Percentiles rank a stretch among this genome's conserved stretches.
Conservation (phyloP, 2,888 invertebrate genomes). For the Xylota sylvarum region DNA sequence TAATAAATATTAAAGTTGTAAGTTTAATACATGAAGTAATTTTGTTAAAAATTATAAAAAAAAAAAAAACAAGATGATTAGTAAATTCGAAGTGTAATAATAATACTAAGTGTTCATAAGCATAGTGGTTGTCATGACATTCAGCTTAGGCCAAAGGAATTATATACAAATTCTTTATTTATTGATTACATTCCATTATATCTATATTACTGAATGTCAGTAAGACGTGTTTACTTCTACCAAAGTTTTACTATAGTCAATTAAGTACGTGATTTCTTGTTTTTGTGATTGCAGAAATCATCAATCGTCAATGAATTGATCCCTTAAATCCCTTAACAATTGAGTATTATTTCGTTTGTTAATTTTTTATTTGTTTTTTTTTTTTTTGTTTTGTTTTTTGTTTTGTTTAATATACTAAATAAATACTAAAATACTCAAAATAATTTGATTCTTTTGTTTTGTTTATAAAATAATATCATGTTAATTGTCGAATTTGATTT, state of each 20-base stretch:
- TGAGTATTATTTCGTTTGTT: slow-evolving; percentile 71
- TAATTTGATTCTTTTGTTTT: slow-evolving; percentile 61
- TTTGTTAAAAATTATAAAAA: slow-evolving; percentile 67
- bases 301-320: slow-evolving; percentile 69
- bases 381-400: slow-evolving; percentile 25
- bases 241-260: slow-evolving; percentile 72
- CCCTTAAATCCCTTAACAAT: slow-evolving; percentile 69
- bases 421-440: slow-evolving; percentile 75
- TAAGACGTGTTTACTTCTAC: slow-evolving; percentile 74
- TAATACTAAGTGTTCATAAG: slow-evolving; percentile 77
- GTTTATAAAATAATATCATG: slow-evolving; percentile 70
- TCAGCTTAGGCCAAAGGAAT: slow-evolving; percentile 75
- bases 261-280: slow-evolving; percentile 75
- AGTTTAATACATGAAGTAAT: slow-evolving; percentile 73
- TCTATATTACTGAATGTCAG: slow-evolving; percentile 76
- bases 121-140: slow-evolving; percentile 77
- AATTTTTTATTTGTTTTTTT: slow-evolving; percentile 43
- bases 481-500: slow-evolving; percentile 75
- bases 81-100: slow-evolving; percentile 77
- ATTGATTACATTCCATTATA: slow-evolving; percentile 67
- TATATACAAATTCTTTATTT: slow-evolving; percentile 69
- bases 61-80: slow-evolving; percentile 61
- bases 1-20: slow-evolving; percentile 74
- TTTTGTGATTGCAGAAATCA: slow-evolving; percentile 75
- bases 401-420: slow-evolving; percentile 63